These are phyloP conservation scores for Zoanthus sansibaricus DNA, from an alignment of 92 coral and sea anemone species.

Conservation along the genomic window DNA sequence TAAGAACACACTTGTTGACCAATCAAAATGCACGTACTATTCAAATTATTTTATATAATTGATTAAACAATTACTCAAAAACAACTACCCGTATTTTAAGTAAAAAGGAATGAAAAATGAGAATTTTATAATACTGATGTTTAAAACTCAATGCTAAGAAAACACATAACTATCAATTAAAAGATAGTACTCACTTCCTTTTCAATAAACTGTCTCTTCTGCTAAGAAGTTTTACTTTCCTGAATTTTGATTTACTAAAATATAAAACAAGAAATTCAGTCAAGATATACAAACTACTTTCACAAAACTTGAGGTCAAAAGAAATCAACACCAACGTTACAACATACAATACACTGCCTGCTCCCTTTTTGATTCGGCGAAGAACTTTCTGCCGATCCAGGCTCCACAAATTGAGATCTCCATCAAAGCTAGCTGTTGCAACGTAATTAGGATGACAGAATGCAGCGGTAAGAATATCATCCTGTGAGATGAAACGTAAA, in stretches of 20 bases:
- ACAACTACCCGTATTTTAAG: no score
- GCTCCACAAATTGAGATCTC: slow-evolving; percentile 94
- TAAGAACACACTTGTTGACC: no score
- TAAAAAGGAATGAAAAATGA: no score
- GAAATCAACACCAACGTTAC: not conserved
- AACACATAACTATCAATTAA: no score
- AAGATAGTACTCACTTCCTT: not conserved
- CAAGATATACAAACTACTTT: not conserved
- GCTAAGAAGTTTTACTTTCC: slow-evolving; percentile 78
- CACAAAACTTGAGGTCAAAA: not conserved
- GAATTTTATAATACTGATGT: no score
- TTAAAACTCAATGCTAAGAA: no score
- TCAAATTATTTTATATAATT: no score
- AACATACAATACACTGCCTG: slow-evolving; percentile 93
- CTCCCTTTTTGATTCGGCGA: slow-evolving; percentile 87
- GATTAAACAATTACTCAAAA: no score
- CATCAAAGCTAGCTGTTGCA: slow-evolving; percentile 97
- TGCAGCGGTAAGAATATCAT: slow-evolving; percentile 90
- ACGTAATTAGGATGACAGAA: slow-evolving; percentile 92
- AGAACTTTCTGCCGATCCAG: slow-evolving; percentile 92
- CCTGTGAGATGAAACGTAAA: slow-evolving; percentile 52
- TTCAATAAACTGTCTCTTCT: slow-evolving; percentile 36
- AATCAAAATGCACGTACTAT: no score
- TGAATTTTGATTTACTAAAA: slow-evolving; percentile 82
- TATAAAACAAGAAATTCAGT: not conserved